Percentiles rank a stretch among this genome's conserved stretches.
These are phyloP conservation scores for Mimumesa dahlbomi DNA, from an alignment of 2,888 invertebrate genomes.

Conservation along the genomic window DNA sequence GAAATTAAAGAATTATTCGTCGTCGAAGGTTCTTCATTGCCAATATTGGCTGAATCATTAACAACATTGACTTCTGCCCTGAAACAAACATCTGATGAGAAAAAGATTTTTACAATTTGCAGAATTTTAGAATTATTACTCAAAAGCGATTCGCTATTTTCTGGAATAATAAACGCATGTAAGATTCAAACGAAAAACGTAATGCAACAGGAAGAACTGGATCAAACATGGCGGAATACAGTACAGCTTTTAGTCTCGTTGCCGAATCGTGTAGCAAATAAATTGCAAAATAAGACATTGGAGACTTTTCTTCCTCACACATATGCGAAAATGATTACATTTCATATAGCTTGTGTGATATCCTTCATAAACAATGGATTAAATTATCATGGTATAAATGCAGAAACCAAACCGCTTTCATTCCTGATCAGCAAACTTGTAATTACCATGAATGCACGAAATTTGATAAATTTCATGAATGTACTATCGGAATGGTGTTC, in stretches of 20 bases:
- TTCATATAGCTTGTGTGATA: slow-evolving; percentile 84
- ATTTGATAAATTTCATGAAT: slow-evolving; percentile 82
- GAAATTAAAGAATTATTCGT: slow-evolving; percentile 81
- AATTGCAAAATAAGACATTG: slow-evolving; percentile 82
- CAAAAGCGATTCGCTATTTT: slow-evolving; percentile 83
- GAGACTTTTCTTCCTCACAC: slow-evolving; percentile 83
- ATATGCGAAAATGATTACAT: slow-evolving; percentile 83
- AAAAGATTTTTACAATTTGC: slow-evolving; percentile 77
- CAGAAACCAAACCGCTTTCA: slow-evolving; percentile 81
- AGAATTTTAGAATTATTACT: slow-evolving; percentile 81
- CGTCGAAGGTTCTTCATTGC: slow-evolving; percentile 81
- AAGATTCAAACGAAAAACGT: slow-evolving; percentile 31
- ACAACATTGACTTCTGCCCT: slow-evolving; percentile 81
- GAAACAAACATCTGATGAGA: slow-evolving; percentile 76
- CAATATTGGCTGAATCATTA: slow-evolving; percentile 80
- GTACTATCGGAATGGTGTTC: slow-evolving; percentile 82
- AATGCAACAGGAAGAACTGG: slow-evolving; percentile 64
- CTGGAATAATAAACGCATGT: slow-evolving; percentile 80
- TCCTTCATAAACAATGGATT: slow-evolving; percentile 83
- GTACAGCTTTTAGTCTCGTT: slow-evolving; percentile 85
- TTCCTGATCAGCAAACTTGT: slow-evolving; percentile 84
- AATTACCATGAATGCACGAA: slow-evolving; percentile 82
- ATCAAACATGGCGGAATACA: slow-evolving; percentile 81
- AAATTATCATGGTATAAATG: slow-evolving; percentile 73
- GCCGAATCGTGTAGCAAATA: slow-evolving; percentile 88